These are phyloP conservation scores for Timema podura DNA, from an alignment of 2,888 invertebrate genomes.

Conservation along the genomic window DNA sequence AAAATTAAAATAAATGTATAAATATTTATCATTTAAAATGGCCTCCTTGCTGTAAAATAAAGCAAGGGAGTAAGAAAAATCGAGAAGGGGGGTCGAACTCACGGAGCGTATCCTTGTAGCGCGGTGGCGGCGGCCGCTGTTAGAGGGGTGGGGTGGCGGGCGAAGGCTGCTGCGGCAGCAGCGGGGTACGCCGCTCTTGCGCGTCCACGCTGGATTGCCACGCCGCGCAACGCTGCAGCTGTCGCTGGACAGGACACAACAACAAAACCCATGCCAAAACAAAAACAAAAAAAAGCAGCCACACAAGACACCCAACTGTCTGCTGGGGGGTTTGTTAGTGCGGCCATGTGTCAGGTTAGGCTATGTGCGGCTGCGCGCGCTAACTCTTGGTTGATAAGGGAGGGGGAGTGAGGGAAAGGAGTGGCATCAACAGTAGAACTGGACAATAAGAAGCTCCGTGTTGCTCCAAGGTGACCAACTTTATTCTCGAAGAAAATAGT, in stretches of 20 bases:
- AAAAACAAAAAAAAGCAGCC: neutral
- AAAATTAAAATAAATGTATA: too few species aligned
- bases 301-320: slow-evolving; percentile 7
- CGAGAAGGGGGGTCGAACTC: slow-evolving; percentile 52
- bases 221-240: slow-evolving; percentile 77
- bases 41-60: too few species aligned
- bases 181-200: slow-evolving; percentile 60
- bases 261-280: slow-evolving; percentile 21
- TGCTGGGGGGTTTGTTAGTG: too few species aligned
- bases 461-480: too few species aligned
- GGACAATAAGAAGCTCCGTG: too few species aligned
- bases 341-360: too few species aligned
- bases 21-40: too few species aligned
- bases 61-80: too few species aligned
- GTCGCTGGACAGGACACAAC: slow-evolving; percentile 42
- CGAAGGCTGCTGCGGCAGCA: slow-evolving; percentile 66
- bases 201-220: slow-evolving; percentile 76
- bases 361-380: too few species aligned
- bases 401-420: neutral
- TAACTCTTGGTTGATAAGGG: neutral
- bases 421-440: neutral
- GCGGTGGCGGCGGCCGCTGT: slow-evolving; percentile 69
- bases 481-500: too few species aligned
- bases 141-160: slow-evolving; percentile 63
- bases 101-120: slow-evolving; percentile 88